Base-by-base conservation (phyloP, 2,888 invertebrate species). In the Drosophila anomelani region DNA sequence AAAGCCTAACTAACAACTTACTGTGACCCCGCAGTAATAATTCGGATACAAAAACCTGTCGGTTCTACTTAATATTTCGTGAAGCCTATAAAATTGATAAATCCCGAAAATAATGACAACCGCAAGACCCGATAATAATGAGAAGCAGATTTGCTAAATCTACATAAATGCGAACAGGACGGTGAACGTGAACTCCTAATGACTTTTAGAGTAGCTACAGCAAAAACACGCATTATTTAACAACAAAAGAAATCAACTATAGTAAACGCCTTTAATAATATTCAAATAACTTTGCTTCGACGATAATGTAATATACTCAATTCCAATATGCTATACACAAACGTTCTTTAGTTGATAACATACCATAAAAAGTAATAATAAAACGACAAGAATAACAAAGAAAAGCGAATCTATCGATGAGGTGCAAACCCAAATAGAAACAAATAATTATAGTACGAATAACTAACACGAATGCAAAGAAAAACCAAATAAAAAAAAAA, bases 251-350 rank as follows among this genome's bases (percentile, higher is more conserved):
- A 87, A 80, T 78, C 78, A 88, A 74, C 76, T 76, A 85, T 87
- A 85, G 83, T 84, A 78, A 87, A 87, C 76, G 84, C 84, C 84
- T 87, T 84, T 81, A 79, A 79, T 76, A 85, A 87, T 74, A 75
- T 76, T 83, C 73, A 85, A 85, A 79, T 85, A 78, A 80, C 80
- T 83, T 88, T 88, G 88, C 84, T 85, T 85, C 81, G 80, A 88
- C 75, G 80, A 85, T 80, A 85, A 85, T 88, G 83, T 88, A 85
- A 83, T 85, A 82, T 85, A 85, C 86, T 88, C 83, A 84, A 88
- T 44, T 79, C 76, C 70, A 80, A 78, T 49, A 74, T 67, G 76
- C 70, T 74, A 68, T 58, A 68, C 60, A 75, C 75, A 82, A 83
- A 67, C 79, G 86, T 88, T 86, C 76, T 88, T 82, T 80, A 79